These are phyloP conservation scores for Thysanoteuthis rhombus DNA, from an alignment of 2,888 invertebrate genomes.

Conservation along the genomic window DNA sequence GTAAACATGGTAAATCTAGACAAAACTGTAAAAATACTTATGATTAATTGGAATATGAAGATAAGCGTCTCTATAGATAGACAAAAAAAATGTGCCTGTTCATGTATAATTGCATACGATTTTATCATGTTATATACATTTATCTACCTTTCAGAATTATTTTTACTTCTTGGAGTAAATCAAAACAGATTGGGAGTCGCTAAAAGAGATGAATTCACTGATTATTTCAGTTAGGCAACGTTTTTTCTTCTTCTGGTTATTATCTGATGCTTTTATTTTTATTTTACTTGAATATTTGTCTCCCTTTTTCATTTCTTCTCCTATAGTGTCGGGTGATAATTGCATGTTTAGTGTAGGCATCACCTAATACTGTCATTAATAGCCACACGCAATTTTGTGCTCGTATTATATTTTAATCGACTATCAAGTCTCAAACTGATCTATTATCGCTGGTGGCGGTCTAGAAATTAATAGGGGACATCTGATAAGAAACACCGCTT, in stretches of 20 bases:
- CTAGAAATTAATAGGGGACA: not conserved
- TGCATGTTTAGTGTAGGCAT: not conserved
- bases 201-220: not conserved
- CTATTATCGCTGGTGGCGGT: not conserved
- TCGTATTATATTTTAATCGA: not conserved
- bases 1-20: no score
- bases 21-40: no score
- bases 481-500: not conserved
- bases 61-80: not conserved
- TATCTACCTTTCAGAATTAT: not conserved
- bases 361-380: not conserved
- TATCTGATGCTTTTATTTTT: not conserved
- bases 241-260: no score
- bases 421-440: not conserved
- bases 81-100: not conserved
- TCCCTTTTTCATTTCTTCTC: not conserved
- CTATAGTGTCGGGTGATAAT: not conserved
- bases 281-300: not conserved
- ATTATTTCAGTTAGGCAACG: not conserved
- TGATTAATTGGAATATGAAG: not conserved
- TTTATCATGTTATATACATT: not conserved
- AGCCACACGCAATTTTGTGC: not conserved
- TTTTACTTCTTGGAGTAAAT: not conserved
- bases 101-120: not conserved
- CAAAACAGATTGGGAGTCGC: not conserved